These are phyloP conservation scores for Myotis yumanensis DNA, from an alignment of 2,113 vertebrate genomes.

Conservation along the genomic window DNA sequence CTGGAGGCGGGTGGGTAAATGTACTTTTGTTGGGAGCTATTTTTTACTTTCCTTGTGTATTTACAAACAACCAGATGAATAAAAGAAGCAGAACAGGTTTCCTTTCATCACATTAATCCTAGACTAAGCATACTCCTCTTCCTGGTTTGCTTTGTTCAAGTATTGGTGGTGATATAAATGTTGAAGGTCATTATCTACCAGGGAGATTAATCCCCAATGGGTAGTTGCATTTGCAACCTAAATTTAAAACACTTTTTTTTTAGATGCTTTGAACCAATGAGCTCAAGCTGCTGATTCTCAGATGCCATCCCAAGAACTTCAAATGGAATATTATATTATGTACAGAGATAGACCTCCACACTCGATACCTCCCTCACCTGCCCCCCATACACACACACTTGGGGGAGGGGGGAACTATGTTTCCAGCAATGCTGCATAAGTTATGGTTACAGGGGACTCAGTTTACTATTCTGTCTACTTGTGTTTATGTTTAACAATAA, in stretches of 20 bases:
- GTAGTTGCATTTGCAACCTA: background rate
- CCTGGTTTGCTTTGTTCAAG: background rate
- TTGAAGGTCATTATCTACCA: conserved; percentile 10
- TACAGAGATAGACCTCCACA: background rate
- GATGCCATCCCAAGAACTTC: background rate
- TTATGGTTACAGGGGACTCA: background rate
- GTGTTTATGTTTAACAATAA: background rate
- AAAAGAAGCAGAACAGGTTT: conserved; percentile 29
- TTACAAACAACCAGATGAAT: conserved; percentile 7
- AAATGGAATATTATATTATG: background rate
- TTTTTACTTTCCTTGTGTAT: background rate
- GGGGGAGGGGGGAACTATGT: background rate
- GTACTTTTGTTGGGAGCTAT: background rate
- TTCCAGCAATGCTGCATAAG: background rate
- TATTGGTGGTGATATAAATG: background rate
- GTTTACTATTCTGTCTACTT: background rate
- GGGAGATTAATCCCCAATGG: background rate
- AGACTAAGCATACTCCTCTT: conserved; percentile 8
- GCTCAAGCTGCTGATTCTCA: background rate
- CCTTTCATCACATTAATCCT: conserved; percentile 42
- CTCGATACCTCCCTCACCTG: background rate
- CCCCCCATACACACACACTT: background rate
- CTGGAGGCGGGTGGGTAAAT: background rate
- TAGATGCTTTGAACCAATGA: conserved; percentile 51
- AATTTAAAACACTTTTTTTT: conserved; percentile 60